Evolutionary conservation across 37 sponge, comb jelly and placozoan species (phyloP), one percentile per base, ranked within the genome.

Genomic region (Axinella damicornis): DNA sequence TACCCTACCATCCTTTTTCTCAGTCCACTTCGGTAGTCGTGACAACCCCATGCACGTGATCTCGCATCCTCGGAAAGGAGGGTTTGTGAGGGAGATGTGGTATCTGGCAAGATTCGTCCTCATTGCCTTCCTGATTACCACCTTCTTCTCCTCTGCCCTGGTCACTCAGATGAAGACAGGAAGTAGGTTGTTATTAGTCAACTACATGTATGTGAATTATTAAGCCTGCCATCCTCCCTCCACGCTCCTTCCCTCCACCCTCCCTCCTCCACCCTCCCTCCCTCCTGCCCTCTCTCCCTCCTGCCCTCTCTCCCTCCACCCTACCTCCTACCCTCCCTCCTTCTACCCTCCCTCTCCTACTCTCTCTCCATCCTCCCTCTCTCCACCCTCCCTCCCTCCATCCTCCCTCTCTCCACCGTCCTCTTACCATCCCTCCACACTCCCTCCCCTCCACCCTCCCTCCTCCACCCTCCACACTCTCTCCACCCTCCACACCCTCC

Each of bases 51-150:
- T 93, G 22, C 79, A 77, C 55, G 82, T 93, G 41, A 65, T 86
- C 15, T 57, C 38, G 17, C 67, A 57, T 24, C 83, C 87, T 25
- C 27, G 39, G 28, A 76, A 87, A 67, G 75, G 88, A 56, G 85
- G 76, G 27, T 53, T 84, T 70, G 21, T 92, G 58, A 57, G 77
- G 33, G 89, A 92, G 89, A n/a, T 92, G 69, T 92, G 89, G 87
- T 57, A 46, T 34, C 32, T 89, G 14, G 76, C 78, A 0, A 57
- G 86, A 21, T 60, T 75, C 65, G n/a, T 84, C 53, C 69, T 85
- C 5, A 31, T 76, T 16, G 56, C 76, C 12, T 69, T 83, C 53
- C n/a, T 94, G 27, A 41, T 72, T 25, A 38, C 71, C 14, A 31
- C 79, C 13, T 35, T 92, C 28, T 35, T 87, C 37, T 92, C 88